phyloP scores from a whole-genome alignment of 2,113 vertebrate species.

The Seriola rivoliana region DNA sequence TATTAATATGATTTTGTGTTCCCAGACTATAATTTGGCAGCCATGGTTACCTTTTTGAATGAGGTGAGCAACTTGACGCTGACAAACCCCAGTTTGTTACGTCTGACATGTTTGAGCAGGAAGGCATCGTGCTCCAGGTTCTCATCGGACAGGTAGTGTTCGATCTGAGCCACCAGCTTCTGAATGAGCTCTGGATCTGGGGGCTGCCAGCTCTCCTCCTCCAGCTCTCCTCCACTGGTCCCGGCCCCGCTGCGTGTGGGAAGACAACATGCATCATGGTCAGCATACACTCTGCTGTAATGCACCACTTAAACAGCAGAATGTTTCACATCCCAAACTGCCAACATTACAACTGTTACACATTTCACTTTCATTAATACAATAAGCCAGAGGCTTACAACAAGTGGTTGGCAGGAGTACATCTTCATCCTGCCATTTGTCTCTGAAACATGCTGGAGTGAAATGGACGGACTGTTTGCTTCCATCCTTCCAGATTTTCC shows the following conservation, averaged over 20 bases:
- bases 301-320: slow-evolving; percentile 4
- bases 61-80: slow-evolving; percentile 98
- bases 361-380: slow-evolving; percentile 43
- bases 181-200: slow-evolving; percentile 91
- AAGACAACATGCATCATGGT: slow-evolving; percentile 37
- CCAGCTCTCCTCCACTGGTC: slow-evolving; percentile 91
- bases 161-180: slow-evolving; percentile 94
- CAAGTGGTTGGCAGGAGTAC: slow-evolving; percentile 40
- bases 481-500: slow-evolving; percentile 25
- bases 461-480: slow-evolving; percentile 1
- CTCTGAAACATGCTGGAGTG: slow-evolving; percentile 14
- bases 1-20: neutral
- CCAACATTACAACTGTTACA: slow-evolving; percentile 50
- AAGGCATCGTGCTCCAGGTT: slow-evolving; percentile 98
- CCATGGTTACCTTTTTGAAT: slow-evolving; percentile 93
- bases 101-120: slow-evolving; percentile 94
- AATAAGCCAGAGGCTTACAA: slow-evolving; percentile 43
- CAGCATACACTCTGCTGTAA: slow-evolving; percentile 21
- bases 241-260: slow-evolving; percentile 82
- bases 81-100: slow-evolving; percentile 97
- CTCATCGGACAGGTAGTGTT: slow-evolving; percentile 97
- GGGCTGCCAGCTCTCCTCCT: slow-evolving; percentile 93
- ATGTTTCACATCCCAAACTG: slow-evolving; percentile 3
- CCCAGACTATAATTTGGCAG: neutral
- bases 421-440: slow-evolving; percentile 22